phyloP scores from a whole-genome alignment of 2,888 invertebrate genomes.

The Tetranychus piercei region DNA sequence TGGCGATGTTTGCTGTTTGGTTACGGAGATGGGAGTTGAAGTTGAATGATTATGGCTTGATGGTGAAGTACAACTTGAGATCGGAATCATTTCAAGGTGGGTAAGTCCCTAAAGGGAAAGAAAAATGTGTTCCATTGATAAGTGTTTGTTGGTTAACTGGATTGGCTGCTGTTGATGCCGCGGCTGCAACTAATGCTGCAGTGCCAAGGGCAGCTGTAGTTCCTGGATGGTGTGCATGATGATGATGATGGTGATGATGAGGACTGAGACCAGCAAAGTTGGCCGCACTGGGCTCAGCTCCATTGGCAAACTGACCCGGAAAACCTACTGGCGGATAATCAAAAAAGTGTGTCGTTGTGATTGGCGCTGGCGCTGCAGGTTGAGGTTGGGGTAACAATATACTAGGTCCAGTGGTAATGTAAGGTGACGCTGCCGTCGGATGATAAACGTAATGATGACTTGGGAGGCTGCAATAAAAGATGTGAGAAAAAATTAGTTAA shows the following conservation, averaged over 20 bases:
- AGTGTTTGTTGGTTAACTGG: not conserved
- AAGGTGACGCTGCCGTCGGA: slow-evolving; percentile 30
- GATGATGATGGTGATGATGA: slow-evolving; percentile 9
- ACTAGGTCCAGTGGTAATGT: slow-evolving; percentile 36
- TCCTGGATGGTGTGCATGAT: slow-evolving; percentile 2
- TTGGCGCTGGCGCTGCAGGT: slow-evolving; percentile 42
- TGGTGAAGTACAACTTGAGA: not conserved
- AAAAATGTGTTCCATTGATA: not conserved
- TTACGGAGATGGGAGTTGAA: not conserved
- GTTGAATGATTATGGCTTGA: not conserved
- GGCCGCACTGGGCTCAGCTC: slow-evolving; percentile 22
- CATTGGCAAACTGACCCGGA: slow-evolving; percentile 47
- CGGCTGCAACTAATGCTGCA: not conserved
- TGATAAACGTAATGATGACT: slow-evolving; percentile 34
- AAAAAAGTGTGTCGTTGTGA: slow-evolving; percentile 35
- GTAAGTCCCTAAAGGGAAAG: not conserved
- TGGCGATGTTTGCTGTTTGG: not conserved
- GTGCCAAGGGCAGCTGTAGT: not conserved
- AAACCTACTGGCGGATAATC: slow-evolving; percentile 24
- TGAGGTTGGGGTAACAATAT: slow-evolving; percentile 44
- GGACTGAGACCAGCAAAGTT: not conserved
- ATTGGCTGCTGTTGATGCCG: not conserved
- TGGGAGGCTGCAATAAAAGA: slow-evolving; percentile 11
- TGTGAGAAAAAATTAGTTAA: not conserved
- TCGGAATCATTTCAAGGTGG: not conserved